Evolutionary conservation across 2,797 vertebrate species (phyloP), one percentile per base, ranked within the genome.

Genomic region (Tiaroga cobitis): DNA sequence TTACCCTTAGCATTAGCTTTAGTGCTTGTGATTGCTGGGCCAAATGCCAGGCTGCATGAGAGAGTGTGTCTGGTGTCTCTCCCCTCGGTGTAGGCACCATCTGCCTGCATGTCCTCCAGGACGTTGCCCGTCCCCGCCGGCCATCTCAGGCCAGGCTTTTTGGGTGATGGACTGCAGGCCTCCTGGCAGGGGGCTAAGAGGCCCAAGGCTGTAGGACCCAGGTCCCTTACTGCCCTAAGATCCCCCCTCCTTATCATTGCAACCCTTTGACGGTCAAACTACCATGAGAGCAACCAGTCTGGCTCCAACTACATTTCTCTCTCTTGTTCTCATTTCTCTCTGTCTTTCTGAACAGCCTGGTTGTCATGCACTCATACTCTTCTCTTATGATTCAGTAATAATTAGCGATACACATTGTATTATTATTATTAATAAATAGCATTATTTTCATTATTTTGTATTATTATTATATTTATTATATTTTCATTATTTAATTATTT

Each of bases 21-120:
- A 90, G 63, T 84, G 70, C 83, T 61, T 76, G 75, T 54, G 83
- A 87, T 83, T 63, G 59, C 81, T 88, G 83, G 89, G 89, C 84
- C 83, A 83, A 85, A 86, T 80, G 87, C 89, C 89, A 90, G 86
- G 63, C 79, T 86, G 76, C 41, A 49, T 68, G 68, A 65, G 34
- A 81, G 79, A 76, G 73, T 86, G 72, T 81, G 75, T 85, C 91
- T 87, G 77, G 80, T 87, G 85, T 87, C 83, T 84, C 77, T 81
- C 67, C 86, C 86, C 81, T 88, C 91, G 75, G 87, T 89, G 87
- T 87, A 85, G 87, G 89, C 91, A 92, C 94, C 94, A 95, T 95
- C 94, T 95, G 95, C 89, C 90, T 84, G 81, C 90, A 89, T 91
- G 91, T 93, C 91, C 92, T 93, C 61, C 89, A 93, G 93, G 92